phyloP scores from a whole-genome alignment of 2,888 invertebrate genomes.

The Sicus ferrugineus region DNA sequence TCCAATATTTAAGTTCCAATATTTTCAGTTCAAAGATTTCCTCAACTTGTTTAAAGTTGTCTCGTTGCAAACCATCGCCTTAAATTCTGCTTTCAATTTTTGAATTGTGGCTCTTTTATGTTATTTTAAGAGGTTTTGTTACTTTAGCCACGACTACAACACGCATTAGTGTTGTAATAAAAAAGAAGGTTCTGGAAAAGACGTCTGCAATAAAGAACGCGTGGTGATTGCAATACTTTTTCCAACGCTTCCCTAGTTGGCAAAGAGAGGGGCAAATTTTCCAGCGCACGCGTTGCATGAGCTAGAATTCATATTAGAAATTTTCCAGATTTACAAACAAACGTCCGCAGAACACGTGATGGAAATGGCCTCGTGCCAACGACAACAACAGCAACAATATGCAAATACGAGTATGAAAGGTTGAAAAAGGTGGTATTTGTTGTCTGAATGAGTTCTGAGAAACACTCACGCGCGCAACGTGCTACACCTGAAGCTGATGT shows the following conservation, averaged over 20 bases:
- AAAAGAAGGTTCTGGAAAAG: not conserved
- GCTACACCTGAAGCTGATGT: not conserved
- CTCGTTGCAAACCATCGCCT: too few species aligned
- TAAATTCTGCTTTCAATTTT: too few species aligned
- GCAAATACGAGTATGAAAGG: not conserved
- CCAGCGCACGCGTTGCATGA: not conserved
- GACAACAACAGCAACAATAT: not conserved
- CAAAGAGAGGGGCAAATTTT: too few species aligned
- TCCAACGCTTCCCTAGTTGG: not conserved
- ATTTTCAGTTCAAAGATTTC: too few species aligned
- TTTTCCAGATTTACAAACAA: not conserved
- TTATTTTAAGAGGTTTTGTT: too few species aligned
- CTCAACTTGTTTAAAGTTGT: too few species aligned
- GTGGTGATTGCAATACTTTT: not conserved
- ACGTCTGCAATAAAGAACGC: not conserved
- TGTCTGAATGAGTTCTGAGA: too few species aligned
- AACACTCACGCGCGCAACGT: too few species aligned
- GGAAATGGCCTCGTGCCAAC: slow-evolving; percentile 5
- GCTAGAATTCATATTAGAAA: not conserved
- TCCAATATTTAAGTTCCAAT: too few species aligned
- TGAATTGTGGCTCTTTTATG: too few species aligned
- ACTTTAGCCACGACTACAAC: not conserved
- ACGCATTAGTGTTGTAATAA: too few species aligned
- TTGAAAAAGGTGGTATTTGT: too few species aligned
- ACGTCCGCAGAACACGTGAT: slow-evolving; percentile 15